These are phyloP conservation scores for Cladopsammia gracilis DNA, from an alignment of 64 coral and sea anemone genomes.

Conservation along the genomic window DNA sequence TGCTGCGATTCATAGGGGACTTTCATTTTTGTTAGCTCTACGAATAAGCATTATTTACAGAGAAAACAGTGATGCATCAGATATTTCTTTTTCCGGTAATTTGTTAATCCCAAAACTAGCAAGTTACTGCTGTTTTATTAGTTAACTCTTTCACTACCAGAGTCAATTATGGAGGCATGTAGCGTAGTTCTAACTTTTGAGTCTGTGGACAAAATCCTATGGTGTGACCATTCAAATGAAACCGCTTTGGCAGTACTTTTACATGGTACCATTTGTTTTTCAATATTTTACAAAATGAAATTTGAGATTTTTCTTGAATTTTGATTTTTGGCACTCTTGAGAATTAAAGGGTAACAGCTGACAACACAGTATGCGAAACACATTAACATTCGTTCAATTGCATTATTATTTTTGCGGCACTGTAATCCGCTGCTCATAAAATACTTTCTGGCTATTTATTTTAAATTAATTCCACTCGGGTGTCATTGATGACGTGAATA, in stretches of 20 bases:
- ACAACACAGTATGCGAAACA: constrained; percentile 4
- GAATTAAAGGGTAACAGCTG: neutral
- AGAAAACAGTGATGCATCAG: neutral
- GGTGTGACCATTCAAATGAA: no score
- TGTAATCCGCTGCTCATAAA: neutral
- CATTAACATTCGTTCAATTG: neutral
- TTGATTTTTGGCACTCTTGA: no score
- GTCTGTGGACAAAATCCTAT: no score
- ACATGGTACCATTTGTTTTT: no score
- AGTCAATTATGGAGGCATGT: no score
- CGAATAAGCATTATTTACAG: neutral
- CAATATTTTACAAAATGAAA: no score
- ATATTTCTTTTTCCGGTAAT: neutral
- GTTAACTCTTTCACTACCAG: no score
- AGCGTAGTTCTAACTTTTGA: no score
- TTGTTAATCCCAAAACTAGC: neutral
- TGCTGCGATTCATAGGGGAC: neutral
- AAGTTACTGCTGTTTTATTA: neutral
- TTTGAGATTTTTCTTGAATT: no score
- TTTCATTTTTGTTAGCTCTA: neutral
- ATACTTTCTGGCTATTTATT: constrained; percentile 6
- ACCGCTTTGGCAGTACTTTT: no score
- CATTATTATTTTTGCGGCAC: neutral
- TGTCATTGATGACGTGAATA: neutral
- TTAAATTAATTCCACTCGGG: neutral